A percentile compares a stretch with the other conserved stretches of the same genome.
phyloP scores from a whole-genome alignment of 2,797 vertebrate species.

The Ptychobarbus kaznakovi region DNA sequence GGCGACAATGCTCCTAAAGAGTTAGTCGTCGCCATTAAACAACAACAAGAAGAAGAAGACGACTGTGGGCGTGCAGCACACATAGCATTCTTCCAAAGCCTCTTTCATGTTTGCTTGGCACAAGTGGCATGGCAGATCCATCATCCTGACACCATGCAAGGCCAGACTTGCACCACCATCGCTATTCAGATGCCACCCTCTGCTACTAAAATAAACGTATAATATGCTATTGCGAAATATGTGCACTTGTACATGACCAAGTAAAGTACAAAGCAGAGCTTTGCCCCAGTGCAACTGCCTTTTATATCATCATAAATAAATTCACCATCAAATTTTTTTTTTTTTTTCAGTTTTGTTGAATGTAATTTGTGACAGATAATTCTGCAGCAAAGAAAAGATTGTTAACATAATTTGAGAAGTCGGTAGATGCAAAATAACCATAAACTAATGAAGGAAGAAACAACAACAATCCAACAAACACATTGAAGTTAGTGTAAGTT shows the following conservation, averaged over 20 bases:
- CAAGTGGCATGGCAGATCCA: slow-evolving; percentile 6
- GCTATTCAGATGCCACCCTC: neutral
- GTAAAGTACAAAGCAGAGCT: neutral
- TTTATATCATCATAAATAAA: neutral
- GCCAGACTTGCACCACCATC: neutral
- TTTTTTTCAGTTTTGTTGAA: neutral
- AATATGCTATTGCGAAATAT: neutral
- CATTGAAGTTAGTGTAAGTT: neutral
- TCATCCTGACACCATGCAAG: slow-evolving; percentile 9
- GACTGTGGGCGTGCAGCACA: neutral
- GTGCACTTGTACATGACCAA: neutral
- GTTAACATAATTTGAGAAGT: neutral
- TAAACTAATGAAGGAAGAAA: neutral
- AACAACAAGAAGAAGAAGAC: no score
- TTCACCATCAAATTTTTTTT: neutral
- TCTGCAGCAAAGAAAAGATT: neutral
- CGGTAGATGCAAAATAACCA: neutral
- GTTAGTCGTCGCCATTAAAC: no score
- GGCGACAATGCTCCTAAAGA: no score
- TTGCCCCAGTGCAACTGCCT: neutral
- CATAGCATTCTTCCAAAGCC: neutral
- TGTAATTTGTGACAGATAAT: neutral
- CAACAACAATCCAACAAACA: neutral
- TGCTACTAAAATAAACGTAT: neutral
- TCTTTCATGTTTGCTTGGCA: slow-evolving; percentile 3